Evolutionary conservation across 1,140 invertebrate species (phyloP).

Genomic region (Lepidurus packardi): DNA sequence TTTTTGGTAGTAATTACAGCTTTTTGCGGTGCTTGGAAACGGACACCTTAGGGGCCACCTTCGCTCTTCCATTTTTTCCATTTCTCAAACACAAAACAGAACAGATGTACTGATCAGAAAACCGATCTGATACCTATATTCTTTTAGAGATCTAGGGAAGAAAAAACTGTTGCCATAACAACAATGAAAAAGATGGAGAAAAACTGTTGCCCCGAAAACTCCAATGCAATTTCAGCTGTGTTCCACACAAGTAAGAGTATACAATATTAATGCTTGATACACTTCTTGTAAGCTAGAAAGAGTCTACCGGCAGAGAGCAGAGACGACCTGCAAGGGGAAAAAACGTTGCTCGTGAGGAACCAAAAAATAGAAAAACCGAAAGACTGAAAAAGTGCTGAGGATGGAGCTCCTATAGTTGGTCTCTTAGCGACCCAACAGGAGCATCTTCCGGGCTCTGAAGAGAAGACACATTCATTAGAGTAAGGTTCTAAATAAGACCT

Average conservation of each 20-base stretch:
- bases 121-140: neutral
- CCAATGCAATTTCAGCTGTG: neutral
- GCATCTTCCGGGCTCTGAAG: neutral
- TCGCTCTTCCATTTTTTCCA: neutral
- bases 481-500: neutral
- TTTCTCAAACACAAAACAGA: neutral
- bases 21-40: constrained; percentile 18
- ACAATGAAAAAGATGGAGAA: neutral
- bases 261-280: too few species aligned
- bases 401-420: neutral
- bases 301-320: neutral
- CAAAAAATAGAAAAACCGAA: neutral
- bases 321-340: neutral
- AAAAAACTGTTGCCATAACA: neutral
- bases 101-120: neutral
- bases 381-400: neutral
- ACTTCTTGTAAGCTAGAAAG: too few species aligned
- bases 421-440: neutral
- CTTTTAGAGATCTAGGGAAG: neutral
- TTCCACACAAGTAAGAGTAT: too few species aligned
- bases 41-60: neutral
- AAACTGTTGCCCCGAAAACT: neutral
- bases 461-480: neutral
- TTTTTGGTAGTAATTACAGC: neutral
- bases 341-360: neutral